Evolutionary conservation across 2,113 vertebrate species (phyloP), one percentile per base, ranked within the genome.

Genomic region (Rhinoderma darwinii): DNA sequence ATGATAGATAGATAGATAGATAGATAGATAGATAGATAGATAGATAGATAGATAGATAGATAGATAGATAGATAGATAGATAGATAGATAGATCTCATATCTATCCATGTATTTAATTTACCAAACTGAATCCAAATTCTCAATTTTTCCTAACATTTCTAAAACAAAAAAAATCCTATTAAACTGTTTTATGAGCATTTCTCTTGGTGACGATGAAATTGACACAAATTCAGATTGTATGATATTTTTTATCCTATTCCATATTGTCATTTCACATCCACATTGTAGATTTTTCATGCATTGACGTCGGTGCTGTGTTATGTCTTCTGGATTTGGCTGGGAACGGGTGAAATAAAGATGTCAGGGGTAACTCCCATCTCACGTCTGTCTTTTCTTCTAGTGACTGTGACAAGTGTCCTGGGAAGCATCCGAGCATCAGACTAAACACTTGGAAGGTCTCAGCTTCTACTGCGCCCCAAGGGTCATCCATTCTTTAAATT

Each of bases 401-500:
- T 70, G 61, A 72, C 84, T 47, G 25, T 11, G 75, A 27, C 56
- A 37, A 51, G 61, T 43, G 35, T 22, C 50, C 77, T 72, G 76
- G 35, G 37, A 86, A 72, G 25, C 50, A 10, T 73, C 77, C 25
- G 1, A 81, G 32, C 39, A 37, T 81, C 47, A 79, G 20, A 43
- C 76, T 56, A 73, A 56, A 73, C 77, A 59, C 37, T 86, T 43
- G 76, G 47, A 86, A 41, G 63, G 35, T 79, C 30, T 80, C 77
- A 39, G 63, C 41, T 54, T 79, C 76, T 80, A 22, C 32, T 41
- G 56, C 32, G 14, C 76, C 75, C n/a, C n/a, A 12, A 37, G 37
- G 76, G 84, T 80, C 84, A 72, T 8, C 35, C 43, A 72, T 86
- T 59, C 84, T 80, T 59, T 43, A 73, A 80, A 81, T 81, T 12